These are phyloP conservation scores for Diphyllodes magnificus DNA, from an alignment of 2,113 vertebrate species.

Conservation along the genomic window DNA sequence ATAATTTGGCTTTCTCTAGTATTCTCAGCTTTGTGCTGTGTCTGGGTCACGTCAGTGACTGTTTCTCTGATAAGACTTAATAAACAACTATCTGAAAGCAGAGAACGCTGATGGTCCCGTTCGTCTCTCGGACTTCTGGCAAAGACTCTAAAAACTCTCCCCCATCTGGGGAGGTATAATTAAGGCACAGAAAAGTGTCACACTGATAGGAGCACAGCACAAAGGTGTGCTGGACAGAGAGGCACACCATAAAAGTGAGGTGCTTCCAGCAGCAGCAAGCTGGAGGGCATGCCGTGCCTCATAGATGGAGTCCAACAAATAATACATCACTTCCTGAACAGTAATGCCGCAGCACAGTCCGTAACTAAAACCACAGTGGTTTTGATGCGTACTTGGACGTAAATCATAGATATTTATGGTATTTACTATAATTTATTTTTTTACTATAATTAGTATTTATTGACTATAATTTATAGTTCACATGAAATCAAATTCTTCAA, in stretches of 20 bases:
- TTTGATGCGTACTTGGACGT: neutral
- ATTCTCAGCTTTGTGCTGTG: too few species aligned
- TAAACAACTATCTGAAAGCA: too few species aligned
- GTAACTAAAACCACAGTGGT: neutral
- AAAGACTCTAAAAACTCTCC: too few species aligned
- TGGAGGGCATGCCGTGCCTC: accelerated
- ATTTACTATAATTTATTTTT: neutral
- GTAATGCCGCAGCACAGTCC: neutral
- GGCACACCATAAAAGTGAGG: neutral
- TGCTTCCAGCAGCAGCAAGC: neutral
- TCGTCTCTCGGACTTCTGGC: too few species aligned
- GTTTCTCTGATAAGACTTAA: too few species aligned
- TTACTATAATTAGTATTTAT: neutral
- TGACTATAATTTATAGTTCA: neutral
- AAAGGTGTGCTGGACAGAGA: neutral
- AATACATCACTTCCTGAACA: accelerated
- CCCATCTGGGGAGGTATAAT: too few species aligned
- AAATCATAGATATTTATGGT: neutral
- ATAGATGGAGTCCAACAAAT: neutral
- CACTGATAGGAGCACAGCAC: neutral
- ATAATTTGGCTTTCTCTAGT: too few species aligned
- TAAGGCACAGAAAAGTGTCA: too few species aligned
- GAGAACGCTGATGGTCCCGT: too few species aligned
- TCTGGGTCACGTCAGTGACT: too few species aligned
- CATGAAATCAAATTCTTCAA: neutral